Evolutionary conservation across 2,113 vertebrate species (phyloP).

Genomic region (Dascyllus trimaculatus): DNA sequence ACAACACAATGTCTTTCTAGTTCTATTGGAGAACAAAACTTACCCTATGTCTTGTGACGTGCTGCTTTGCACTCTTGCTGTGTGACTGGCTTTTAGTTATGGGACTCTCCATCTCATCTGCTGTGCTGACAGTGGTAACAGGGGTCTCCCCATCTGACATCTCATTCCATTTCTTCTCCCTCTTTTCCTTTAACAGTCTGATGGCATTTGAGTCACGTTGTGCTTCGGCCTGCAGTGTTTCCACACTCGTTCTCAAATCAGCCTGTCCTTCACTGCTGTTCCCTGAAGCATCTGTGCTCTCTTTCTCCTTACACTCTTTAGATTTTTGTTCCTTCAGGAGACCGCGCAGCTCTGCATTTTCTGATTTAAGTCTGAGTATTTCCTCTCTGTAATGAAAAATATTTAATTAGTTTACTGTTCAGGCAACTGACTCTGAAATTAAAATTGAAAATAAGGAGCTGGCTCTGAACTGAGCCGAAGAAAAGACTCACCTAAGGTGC

Average conservation of each 20-base stretch:
- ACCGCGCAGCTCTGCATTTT: conserved; percentile 72
- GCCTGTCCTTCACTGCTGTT: conserved; percentile 84
- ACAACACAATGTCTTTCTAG: background rate
- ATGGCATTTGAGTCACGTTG: conserved; percentile 73
- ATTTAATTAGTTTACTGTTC: background rate
- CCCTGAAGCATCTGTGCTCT: conserved; percentile 80
- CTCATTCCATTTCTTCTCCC: conserved; percentile 62
- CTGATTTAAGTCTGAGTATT: conserved; percentile 68
- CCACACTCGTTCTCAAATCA: conserved; percentile 80
- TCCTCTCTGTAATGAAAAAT: conserved; percentile 70
- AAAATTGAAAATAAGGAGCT: background rate
- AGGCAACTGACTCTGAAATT: background rate
- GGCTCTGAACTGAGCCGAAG: background rate
- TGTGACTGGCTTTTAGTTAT: conserved; percentile 32
- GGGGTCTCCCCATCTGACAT: conserved; percentile 42
- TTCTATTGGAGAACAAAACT: conserved; percentile 6
- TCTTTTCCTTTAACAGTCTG: conserved; percentile 77
- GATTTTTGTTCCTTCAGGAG: conserved; percentile 84
- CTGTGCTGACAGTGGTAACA: conserved; percentile 67
- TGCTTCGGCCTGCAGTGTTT: conserved; percentile 82
- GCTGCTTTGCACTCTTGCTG: conserved; percentile 40
- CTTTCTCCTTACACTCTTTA: conserved; percentile 81
- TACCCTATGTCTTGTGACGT: conserved; percentile 49
- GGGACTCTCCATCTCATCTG: conserved; percentile 57
- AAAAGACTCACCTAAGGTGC: conserved; percentile 85